Percentiles rank a stretch among this genome's conserved stretches.
Conservation (phyloP, 2,888 invertebrate species). For the Drosophila tanythrix region DNA sequence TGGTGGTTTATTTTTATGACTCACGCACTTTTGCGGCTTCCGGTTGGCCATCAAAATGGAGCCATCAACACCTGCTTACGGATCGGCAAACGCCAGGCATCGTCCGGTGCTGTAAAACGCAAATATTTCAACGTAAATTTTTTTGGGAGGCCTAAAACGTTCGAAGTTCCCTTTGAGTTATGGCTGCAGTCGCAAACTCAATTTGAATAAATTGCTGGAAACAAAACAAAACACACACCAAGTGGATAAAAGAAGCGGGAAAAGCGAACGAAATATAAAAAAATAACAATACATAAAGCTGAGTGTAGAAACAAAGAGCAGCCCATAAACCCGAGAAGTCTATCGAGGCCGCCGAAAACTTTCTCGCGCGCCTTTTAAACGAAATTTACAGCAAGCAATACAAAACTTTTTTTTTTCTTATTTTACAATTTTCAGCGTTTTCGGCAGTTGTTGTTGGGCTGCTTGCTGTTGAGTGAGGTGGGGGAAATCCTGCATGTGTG, state of each 20-base stretch:
- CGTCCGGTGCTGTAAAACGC: conserved; percentile 49
- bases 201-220: conserved; percentile 77
- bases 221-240: conserved; percentile 60
- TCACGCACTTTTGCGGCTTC: conserved; percentile 79
- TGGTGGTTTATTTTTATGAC: conserved; percentile 75
- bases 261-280: conserved; percentile 8
- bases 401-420: conserved; percentile 37
- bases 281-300: conserved; percentile 19
- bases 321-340: conserved; percentile 57
- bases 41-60: conserved; percentile 78
- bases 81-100: conserved; percentile 17
- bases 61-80: conserved; percentile 76
- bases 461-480: background rate
- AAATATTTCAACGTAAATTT: conserved; percentile 33
- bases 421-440: conserved; percentile 1
- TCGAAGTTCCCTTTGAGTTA: conserved; percentile 72
- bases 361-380: conserved; percentile 69
- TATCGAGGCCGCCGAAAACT: conserved; percentile 66
- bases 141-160: conserved; percentile 30
- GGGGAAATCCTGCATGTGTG: conserved; percentile 63
- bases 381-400: conserved; percentile 72
- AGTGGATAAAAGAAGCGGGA: conserved; percentile 32
- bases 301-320: conserved; percentile 60
- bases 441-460: background rate
- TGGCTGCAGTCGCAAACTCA: conserved; percentile 79